phyloP scores from a whole-genome alignment of 2,888 invertebrate genomes.

The Limenitis camilla region DNA sequence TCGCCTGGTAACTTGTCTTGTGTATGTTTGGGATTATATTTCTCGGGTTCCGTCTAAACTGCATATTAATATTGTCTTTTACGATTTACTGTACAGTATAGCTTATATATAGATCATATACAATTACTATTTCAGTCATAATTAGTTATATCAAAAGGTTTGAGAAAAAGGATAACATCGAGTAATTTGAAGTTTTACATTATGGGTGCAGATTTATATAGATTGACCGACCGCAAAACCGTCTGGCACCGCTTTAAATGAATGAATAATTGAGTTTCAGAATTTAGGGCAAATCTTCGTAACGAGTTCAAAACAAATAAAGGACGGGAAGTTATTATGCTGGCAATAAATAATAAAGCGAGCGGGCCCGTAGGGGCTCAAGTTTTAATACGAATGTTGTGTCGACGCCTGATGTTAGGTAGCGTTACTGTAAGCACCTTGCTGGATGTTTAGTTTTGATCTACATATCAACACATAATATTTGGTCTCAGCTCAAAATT shows the following conservation, averaged over 20 bases:
- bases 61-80: too few species aligned
- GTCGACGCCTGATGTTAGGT: constrained; percentile 15
- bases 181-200: too few species aligned
- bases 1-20: too few species aligned
- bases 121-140: too few species aligned
- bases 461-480: background rate
- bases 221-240: constrained; percentile 18
- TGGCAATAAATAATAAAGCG: constrained; percentile 69
- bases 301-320: constrained; percentile 71
- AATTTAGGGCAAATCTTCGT: constrained; percentile 64
- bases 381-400: constrained; percentile 45
- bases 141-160: too few species aligned
- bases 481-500: background rate
- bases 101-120: too few species aligned
- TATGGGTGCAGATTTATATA: constrained; percentile 9
- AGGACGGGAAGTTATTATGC: constrained; percentile 57
- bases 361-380: constrained; percentile 41
- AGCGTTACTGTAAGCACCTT: constrained; percentile 12
- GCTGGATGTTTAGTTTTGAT: constrained; percentile 2
- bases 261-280: constrained; percentile 66
- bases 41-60: too few species aligned
- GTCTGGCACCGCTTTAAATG: constrained; percentile 39
- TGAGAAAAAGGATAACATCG: too few species aligned
- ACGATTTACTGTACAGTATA: too few species aligned
- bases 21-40: too few species aligned